Conservation (phyloP, 2,113 vertebrate species). For the Cochlearius cochlearius region DNA sequence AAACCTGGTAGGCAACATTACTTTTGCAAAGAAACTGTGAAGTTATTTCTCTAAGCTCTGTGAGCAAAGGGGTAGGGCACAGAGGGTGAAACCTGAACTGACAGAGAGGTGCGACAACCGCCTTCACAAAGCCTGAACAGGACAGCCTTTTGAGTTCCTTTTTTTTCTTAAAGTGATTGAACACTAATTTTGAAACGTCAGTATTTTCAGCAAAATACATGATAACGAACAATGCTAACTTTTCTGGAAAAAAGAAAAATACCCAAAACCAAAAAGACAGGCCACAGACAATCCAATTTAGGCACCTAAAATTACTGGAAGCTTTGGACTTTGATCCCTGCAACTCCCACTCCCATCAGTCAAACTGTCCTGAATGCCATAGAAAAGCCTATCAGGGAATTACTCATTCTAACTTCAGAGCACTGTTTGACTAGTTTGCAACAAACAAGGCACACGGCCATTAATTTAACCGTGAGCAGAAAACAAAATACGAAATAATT, state of each 20-base stretch:
- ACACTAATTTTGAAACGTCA: neutral
- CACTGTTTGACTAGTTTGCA: neutral
- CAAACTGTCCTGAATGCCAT: neutral
- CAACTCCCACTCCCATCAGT: neutral
- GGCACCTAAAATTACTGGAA: neutral
- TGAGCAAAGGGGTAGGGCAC: neutral
- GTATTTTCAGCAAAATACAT: neutral
- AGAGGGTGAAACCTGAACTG: neutral
- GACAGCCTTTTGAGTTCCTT: neutral
- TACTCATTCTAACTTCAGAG: neutral
- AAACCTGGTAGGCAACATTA: neutral
- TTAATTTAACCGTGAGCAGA: neutral
- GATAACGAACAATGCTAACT: neutral
- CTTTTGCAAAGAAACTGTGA: neutral
- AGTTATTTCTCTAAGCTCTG: neutral
- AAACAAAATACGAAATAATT: conserved; percentile 1
- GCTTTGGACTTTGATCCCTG: neutral
- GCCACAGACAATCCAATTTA: neutral
- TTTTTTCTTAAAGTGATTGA: neutral
- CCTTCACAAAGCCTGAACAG: neutral
- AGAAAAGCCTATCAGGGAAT: neutral
- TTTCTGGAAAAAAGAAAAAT: neutral
- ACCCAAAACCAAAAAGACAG: neutral
- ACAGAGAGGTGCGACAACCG: neutral
- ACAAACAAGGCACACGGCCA: neutral